Evolutionary conservation across 2,797 vertebrate species (phyloP), one percentile per base, ranked within the genome.

Genomic region (Myripristis murdjan): DNA sequence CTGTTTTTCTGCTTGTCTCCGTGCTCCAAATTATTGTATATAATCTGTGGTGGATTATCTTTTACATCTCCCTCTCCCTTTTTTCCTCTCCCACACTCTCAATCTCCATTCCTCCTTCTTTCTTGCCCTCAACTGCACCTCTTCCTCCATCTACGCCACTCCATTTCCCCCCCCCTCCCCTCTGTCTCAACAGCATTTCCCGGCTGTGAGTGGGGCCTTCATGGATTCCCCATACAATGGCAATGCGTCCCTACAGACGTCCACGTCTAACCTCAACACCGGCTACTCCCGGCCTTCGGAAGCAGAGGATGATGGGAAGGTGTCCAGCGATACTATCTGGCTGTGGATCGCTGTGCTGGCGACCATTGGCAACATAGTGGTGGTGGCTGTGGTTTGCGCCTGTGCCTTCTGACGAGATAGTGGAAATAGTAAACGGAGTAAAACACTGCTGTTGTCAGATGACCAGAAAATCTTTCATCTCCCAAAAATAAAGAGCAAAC

Each of bases 351-450:
- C 95, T 2, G 94, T 96, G 79, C 89, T 95, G 52, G 95, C 95
- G 24, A 96, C 95, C 28, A 93, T 96, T 20, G 94, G 94, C 73
- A 96, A 96, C 90, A 94, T 96, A 61, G 94, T 96, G 84, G 95
- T 96, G 81, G 94, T 96, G 86, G 95, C 94, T 1, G 95, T 96
- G 82, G 95, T 96, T 61, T 96, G 95, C 46, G 94, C 90, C 82
- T 95, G 94, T 86, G 94, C 95, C 87, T 96, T 96, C 92, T 96
- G 89, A 93, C 60, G 23, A 51, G 52, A 75, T 37, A 54, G 66
- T 64, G 35, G 26, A 65, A 33, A 31, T 33, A 33, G 31, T 33
- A 31, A 33, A 3, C 3, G 23, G 37, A 70, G 51, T 22, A 44
- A 56, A 60, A 54, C 16, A 23, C 79, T 54, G 28, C 69, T 57